Conservation (phyloP, 2,888 invertebrate genomes). For the Ptychoptera albimana region DNA sequence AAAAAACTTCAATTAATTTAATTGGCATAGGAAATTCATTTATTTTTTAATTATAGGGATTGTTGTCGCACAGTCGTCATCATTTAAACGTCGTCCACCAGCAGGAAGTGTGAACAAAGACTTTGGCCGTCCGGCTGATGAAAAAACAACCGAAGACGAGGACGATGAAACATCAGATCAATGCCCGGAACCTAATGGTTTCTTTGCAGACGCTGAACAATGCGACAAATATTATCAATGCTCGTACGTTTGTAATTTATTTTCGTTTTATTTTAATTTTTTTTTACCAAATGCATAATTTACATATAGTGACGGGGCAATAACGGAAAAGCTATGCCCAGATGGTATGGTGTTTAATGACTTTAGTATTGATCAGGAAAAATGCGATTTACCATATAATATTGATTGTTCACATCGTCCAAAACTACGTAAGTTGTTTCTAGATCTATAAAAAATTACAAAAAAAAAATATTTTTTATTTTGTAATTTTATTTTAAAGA, state of each 20-base stretch:
- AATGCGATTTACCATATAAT: conserved; percentile 75
- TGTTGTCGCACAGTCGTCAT: too few species aligned
- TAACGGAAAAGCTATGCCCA: conserved; percentile 65
- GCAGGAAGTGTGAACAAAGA: too few species aligned
- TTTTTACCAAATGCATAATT: background rate
- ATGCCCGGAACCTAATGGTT: conserved; percentile 71
- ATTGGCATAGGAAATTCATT: too few species aligned
- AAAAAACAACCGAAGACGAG: conserved; percentile 9
- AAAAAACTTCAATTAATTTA: too few species aligned
- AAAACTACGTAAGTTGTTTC: conserved; percentile 53
- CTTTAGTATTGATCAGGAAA: conserved; percentile 63
- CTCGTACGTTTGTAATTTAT: conserved; percentile 28
- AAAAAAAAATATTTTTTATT: conserved; percentile 5
- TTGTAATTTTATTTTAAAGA: conserved; percentile 36
- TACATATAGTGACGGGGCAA: conserved; percentile 43
- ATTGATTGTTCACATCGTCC: conserved; percentile 67
- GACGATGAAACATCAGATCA: conserved; percentile 44
- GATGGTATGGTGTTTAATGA: conserved; percentile 87
- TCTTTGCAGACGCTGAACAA: conserved; percentile 70
- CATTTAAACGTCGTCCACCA: too few species aligned
- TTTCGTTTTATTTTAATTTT: background rate
- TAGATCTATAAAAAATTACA: conserved; percentile 2
- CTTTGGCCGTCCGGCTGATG: too few species aligned
- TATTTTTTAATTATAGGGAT: too few species aligned
- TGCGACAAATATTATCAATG: conserved; percentile 82